These are phyloP conservation scores for Tamias sibiricus DNA, from an alignment of 2,113 vertebrate genomes.

Conservation along the genomic window DNA sequence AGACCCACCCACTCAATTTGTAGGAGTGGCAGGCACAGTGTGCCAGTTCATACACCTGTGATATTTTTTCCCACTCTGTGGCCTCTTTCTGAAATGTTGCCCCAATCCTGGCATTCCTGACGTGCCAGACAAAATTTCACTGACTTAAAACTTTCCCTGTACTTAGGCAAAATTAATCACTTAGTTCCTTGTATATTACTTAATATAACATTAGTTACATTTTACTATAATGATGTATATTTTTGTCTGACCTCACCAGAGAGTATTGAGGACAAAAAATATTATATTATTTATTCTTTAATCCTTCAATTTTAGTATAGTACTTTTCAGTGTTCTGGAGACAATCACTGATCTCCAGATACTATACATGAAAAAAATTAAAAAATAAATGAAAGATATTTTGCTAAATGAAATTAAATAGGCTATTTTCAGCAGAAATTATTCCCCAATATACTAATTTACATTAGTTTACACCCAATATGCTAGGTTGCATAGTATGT, in stretches of 20 bases:
- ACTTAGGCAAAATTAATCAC: not conserved
- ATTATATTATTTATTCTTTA: not conserved
- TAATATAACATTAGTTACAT: not conserved
- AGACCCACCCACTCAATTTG: not conserved
- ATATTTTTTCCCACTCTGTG: not conserved
- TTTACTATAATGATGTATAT: not conserved
- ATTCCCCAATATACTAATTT: not conserved
- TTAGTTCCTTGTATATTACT: not conserved
- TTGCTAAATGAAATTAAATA: not conserved
- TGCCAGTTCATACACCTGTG: not conserved
- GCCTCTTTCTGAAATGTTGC: not conserved
- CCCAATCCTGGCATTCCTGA: not conserved
- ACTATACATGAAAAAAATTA: not conserved
- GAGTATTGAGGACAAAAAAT: not conserved
- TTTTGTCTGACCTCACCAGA: not conserved
- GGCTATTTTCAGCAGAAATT: not conserved
- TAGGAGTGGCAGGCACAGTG: rapidly evolving
- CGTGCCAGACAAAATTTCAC: not conserved
- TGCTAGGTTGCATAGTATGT: not conserved
- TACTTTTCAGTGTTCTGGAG: not conserved
- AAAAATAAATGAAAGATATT: not conserved
- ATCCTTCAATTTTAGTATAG: not conserved
- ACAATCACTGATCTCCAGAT: not conserved
- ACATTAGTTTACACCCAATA: not conserved
- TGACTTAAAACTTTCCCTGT: not conserved